A percentile compares a stretch with the other conserved stretches of the same genome.
Evolutionary conservation across 2,113 vertebrate genomes (phyloP).

Genomic region (Misgurnus anguillicaudatus): DNA sequence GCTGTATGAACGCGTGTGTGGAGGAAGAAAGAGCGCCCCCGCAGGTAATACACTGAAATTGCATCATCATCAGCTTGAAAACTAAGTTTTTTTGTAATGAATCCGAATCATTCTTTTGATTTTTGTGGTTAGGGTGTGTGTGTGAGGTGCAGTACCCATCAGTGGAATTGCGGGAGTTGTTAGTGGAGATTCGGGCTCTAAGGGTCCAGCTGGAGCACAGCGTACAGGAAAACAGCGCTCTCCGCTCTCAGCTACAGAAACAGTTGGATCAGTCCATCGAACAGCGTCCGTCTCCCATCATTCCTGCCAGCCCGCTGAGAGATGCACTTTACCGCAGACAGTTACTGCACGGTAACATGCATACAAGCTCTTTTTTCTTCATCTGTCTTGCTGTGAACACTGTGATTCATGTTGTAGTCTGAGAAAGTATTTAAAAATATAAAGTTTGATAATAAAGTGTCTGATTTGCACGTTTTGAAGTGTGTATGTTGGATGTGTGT

Average conservation of each 20-base stretch:
- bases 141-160: conserved; percentile 64
- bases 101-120: conserved; percentile 42
- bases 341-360: conserved; percentile 73
- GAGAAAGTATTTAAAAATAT: background rate
- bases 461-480: conserved; percentile 6
- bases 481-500: conserved; percentile 44
- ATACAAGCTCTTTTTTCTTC: background rate
- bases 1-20: conserved; percentile 76
- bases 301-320: conserved; percentile 67
- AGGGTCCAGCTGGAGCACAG: conserved; percentile 79
- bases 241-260: conserved; percentile 78
- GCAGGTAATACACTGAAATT: conserved; percentile 71
- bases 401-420: no score
- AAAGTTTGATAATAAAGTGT: conserved; percentile 17
- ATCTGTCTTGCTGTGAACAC: background rate
- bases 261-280: conserved; percentile 68
- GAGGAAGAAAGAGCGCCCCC: conserved; percentile 59
- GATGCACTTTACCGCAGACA: conserved; percentile 69
- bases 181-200: conserved; percentile 79
- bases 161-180: conserved; percentile 75
- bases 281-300: conserved; percentile 66
- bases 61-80: background rate
- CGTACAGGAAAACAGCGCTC: conserved; percentile 79
- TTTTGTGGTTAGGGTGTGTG: conserved; percentile 61
- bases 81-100: no score